Base-by-base conservation (phyloP, 2,113 vertebrate genomes). In the Gopherus evgoodei region DNA sequence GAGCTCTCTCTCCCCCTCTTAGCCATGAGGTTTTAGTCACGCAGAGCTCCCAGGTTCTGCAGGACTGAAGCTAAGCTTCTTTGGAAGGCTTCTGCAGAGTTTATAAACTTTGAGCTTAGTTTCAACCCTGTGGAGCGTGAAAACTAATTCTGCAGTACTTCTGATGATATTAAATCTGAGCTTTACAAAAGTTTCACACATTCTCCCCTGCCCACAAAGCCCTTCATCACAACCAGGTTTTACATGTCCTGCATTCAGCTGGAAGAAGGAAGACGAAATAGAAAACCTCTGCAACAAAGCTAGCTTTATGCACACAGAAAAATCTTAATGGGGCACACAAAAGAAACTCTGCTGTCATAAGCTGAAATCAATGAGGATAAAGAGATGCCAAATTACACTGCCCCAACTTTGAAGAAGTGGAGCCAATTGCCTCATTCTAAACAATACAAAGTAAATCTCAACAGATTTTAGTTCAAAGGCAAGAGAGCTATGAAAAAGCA, bases 381-480 rank as follows among this genome's bases (percentile, higher is more conserved):
- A 88, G 49, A 95, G 81, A 83, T 69, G 5, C 57, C 84, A 87
- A 59, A 91, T 84, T 84, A 88, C 9, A n/a, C 35, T 1, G 2
- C 1, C 21, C 62, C 85, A 75, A 87, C 88, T 56, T 79, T 80
- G 76, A 88, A 91, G 57, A 75, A 86, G 87, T 31, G 8, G 93
- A 81, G 24, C 38, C 38, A 31, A 86, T 86, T 29, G 50, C 83
- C 56, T 54, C 93, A 94, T 87, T 80, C 24, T 87, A 86, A 79
- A 49, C 31, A 80, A 52, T 13, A 11, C 54, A 87, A 87, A 92
- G 17, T 6, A 79, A 86, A 87, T 6, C 75, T 44, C 49, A 90
- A 86, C 13, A 27, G 42, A 91, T 44, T 95, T 97, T 62, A 87
- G 42, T 87, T 93, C 86, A 93, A 78, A 94, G 27, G 88, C 31